Evolutionary conservation across 2,113 vertebrate species (phyloP).

Genomic region (Tinamus guttatus): DNA sequence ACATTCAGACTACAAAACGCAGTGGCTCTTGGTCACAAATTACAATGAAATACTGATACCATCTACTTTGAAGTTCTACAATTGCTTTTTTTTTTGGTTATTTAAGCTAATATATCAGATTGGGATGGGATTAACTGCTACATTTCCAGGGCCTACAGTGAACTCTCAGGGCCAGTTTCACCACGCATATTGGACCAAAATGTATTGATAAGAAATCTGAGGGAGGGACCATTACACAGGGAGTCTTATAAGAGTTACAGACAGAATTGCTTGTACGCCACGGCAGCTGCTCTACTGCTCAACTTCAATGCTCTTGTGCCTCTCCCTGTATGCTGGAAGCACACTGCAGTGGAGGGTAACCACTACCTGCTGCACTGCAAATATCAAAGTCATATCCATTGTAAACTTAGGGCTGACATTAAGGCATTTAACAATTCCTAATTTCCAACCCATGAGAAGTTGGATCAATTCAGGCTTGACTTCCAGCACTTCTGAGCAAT

Average conservation of each 20-base stretch:
- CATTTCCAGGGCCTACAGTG: background rate
- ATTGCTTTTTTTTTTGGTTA: background rate
- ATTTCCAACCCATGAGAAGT: background rate
- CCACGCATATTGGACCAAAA: background rate
- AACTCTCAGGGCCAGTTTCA: background rate
- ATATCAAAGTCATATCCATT: background rate
- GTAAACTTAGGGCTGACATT: background rate
- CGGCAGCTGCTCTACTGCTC: background rate
- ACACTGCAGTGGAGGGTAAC: background rate
- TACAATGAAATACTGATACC: background rate
- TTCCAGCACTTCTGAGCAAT: constrained; percentile 5
- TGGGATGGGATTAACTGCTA: background rate
- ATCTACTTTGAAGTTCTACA: background rate
- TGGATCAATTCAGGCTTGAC: background rate
- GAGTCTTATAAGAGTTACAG: background rate
- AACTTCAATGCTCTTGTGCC: background rate
- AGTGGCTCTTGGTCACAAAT: background rate
- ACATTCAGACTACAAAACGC: background rate
- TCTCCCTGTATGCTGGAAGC: background rate
- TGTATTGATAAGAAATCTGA: background rate
- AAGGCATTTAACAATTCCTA: background rate
- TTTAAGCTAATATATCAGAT: background rate
- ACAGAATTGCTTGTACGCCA: background rate
- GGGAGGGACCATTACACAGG: background rate
- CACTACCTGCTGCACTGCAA: background rate